Evolutionary conservation across 2,888 invertebrate species (phyloP).

Genomic region (Limnephilus marmoratus): DNA sequence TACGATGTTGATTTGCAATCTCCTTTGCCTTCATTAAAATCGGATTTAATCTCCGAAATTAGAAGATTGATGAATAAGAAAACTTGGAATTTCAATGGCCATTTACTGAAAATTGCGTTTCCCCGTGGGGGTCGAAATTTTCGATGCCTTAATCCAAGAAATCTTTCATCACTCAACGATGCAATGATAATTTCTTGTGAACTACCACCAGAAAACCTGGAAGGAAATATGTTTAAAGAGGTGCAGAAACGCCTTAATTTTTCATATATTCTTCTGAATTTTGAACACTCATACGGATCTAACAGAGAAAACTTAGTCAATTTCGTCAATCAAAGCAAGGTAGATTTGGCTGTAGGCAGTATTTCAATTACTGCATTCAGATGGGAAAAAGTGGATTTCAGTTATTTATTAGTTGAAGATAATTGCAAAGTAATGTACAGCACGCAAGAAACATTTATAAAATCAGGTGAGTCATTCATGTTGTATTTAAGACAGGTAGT

Average conservation of each 20-base stretch:
- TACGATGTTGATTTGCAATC: neutral
- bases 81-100: neutral
- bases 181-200: neutral
- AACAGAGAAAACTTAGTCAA: neutral
- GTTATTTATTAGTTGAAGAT: constrained; percentile 12
- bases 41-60: neutral
- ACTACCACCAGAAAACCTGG: neutral
- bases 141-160: neutral
- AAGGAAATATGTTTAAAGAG: constrained; percentile 3
- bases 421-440: neutral
- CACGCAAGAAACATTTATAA: neutral
- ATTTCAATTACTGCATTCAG: constrained; percentile 20
- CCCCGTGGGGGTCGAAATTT: neutral
- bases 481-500: neutral
- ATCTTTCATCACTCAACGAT: no score
- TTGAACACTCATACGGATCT: neutral
- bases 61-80: neutral
- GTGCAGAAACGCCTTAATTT: constrained; percentile 33
- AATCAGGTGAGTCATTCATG: neutral
- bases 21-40: no score
- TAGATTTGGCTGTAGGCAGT: constrained; percentile 44
- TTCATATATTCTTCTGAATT: neutral
- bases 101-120: neutral
- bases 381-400: constrained; percentile 18
- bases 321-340: neutral